These are phyloP conservation scores for Lepilemur septentrionalis DNA, from an alignment of 2,797 vertebrate genomes.

Conservation along the genomic window DNA sequence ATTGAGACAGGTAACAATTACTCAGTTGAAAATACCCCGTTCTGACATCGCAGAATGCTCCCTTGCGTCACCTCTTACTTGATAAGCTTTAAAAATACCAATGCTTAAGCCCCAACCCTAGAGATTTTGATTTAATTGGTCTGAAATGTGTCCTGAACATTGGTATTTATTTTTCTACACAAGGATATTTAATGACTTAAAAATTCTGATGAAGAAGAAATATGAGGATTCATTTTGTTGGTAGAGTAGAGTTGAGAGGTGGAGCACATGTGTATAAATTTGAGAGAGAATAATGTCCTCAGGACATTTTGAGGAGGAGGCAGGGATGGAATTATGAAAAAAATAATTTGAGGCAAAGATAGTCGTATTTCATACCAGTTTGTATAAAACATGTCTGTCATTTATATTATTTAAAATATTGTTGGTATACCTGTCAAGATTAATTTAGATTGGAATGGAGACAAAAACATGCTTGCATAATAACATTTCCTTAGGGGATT, in stretches of 20 bases:
- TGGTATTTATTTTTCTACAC: background rate
- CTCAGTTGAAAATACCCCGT: background rate
- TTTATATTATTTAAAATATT: background rate
- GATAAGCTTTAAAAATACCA: background rate
- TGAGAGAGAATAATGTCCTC: background rate
- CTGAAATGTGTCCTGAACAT: background rate
- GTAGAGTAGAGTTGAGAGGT: background rate
- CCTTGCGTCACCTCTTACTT: background rate
- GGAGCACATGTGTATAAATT: background rate
- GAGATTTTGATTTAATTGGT: background rate
- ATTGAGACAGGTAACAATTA: background rate
- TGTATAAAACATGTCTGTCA: background rate
- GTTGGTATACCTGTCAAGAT: background rate
- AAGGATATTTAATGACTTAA: background rate
- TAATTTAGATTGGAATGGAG: background rate
- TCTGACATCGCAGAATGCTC: background rate
- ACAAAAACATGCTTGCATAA: background rate
- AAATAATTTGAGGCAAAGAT: background rate
- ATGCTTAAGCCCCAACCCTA: background rate
- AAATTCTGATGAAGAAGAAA: background rate
- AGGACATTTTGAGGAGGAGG: background rate
- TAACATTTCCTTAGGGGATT: background rate
- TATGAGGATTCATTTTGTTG: background rate
- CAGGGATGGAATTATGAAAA: background rate
- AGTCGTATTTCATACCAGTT: background rate